Evolutionary conservation across 2,797 vertebrate genomes (phyloP), one percentile per base, ranked within the genome.

Genomic region (Dermochelys coriacea): DNA sequence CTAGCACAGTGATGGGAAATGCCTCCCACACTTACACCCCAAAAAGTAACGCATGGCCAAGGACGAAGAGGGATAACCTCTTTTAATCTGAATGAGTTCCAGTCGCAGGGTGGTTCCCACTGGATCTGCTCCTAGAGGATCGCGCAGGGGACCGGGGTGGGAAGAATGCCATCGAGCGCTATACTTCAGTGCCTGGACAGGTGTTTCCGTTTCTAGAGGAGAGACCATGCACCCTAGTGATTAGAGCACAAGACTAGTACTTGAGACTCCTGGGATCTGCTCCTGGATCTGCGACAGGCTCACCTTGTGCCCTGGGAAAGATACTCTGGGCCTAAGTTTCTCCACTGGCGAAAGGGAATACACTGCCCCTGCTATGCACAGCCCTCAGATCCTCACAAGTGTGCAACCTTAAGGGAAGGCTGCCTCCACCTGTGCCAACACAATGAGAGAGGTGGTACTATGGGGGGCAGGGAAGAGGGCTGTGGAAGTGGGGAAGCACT

Each of bases 391-490:
- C 21, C 41, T 27, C 71, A 41, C 27, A 54, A 50, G 34, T 2
- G 27, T 1, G 0, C 1, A 25, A 25, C 6, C 5, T 0, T 23
- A 23, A 29, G 19, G 29, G 18, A 51, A 59, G 47, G 2, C 16
- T 16, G 25, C 50, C 77, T n/a, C 71, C 37, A 15, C 21, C 12
- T 29, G 45, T 6, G 25, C 41, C 47, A 25, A 7, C 41, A 18
- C 71, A 47, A 27, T 8, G 71, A 47, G 41, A 29, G n/a, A 12
- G 31, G 59, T 10, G 18, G n/a, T 3, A 37, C 9, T 37, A 21
- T 5, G 16, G 18, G n/a, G 64, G 9, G 34, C 5, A 8, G 19
- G 64, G n/a, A 68, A n/a, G 31, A 34, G 31, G 31, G 31, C 59
- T n/a, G 59, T 59, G n/a, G 59, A 64, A 64, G 59, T 64, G 29